These are phyloP conservation scores for Mycteria americana DNA, from an alignment of 2,797 vertebrate genomes.

Conservation along the genomic window DNA sequence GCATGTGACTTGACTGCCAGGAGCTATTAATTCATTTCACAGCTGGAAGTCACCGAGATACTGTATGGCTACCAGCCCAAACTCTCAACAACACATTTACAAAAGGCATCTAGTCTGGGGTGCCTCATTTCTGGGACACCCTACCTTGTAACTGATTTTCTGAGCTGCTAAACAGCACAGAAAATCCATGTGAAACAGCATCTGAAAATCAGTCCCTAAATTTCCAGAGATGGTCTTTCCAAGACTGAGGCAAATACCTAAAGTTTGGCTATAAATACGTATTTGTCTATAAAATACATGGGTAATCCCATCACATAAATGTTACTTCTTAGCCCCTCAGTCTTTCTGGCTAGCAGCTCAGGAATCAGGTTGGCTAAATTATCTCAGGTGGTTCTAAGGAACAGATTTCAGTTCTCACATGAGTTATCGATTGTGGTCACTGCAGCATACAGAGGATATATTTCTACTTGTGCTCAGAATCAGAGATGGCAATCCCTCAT, in stretches of 20 bases:
- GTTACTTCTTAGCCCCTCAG: not conserved
- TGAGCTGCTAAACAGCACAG: not conserved
- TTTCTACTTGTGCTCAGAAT: not conserved
- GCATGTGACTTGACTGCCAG: not conserved
- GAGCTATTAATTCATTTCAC: not conserved
- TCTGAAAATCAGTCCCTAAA: not conserved
- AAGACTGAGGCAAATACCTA: not conserved
- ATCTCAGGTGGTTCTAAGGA: not conserved
- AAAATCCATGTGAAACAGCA: not conserved
- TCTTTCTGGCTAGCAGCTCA: not conserved
- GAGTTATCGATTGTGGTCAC: not conserved
- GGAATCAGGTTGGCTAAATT: not conserved
- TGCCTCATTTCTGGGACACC: not conserved
- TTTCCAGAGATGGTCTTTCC: not conserved
- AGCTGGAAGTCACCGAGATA: not conserved
- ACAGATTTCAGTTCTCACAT: not conserved
- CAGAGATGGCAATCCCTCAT: not conserved
- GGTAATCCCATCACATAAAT: not conserved
- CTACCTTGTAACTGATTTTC: not conserved
- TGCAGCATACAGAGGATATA: not conserved
- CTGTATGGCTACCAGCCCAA: not conserved
- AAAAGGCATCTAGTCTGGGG: not conserved
- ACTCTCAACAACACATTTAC: not conserved
- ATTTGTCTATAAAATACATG: not conserved
- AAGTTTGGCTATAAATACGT: not conserved